phyloP scores from a whole-genome alignment of 2,888 invertebrate species.

The Diarsia brunnea region DNA sequence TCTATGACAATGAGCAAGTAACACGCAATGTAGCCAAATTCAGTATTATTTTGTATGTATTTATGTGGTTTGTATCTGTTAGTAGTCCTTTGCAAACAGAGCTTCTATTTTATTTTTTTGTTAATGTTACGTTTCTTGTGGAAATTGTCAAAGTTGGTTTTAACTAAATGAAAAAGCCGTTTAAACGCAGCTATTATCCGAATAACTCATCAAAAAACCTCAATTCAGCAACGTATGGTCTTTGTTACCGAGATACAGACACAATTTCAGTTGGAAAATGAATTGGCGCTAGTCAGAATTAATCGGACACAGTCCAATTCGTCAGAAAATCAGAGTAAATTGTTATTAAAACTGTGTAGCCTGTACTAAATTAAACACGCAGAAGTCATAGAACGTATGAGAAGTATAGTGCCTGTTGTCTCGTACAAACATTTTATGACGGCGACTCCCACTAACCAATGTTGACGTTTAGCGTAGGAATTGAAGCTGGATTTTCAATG shows the following conservation, averaged over 20 bases:
- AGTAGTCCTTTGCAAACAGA: slow-evolving; percentile 18
- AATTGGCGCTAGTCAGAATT: slow-evolving; percentile 4
- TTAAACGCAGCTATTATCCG: neutral
- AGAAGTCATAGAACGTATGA: neutral
- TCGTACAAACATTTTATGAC: neutral
- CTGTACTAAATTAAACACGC: neutral
- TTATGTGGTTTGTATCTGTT: slow-evolving; percentile 6
- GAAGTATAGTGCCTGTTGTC: neutral
- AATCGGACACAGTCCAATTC: neutral
- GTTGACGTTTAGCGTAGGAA: neutral
- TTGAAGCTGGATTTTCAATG: neutral
- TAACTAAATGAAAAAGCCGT: neutral
- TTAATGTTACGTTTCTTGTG: neutral
- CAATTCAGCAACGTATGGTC: neutral
- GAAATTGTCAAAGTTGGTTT: neutral
- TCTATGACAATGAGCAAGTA: slow-evolving; percentile 10
- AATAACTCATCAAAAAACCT: neutral
- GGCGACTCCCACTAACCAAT: neutral
- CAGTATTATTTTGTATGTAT: slow-evolving; percentile 45
- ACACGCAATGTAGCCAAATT: slow-evolving; percentile 18
- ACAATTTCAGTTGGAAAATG: neutral
- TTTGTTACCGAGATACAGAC: neutral
- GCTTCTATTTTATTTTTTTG: neutral
- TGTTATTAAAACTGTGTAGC: neutral
- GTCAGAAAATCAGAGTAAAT: neutral